A percentile compares a stretch with the other conserved stretches of the same genome.
Conservation (phyloP, 2,113 vertebrate genomes). For the Zosterops borbonicus region DNA sequence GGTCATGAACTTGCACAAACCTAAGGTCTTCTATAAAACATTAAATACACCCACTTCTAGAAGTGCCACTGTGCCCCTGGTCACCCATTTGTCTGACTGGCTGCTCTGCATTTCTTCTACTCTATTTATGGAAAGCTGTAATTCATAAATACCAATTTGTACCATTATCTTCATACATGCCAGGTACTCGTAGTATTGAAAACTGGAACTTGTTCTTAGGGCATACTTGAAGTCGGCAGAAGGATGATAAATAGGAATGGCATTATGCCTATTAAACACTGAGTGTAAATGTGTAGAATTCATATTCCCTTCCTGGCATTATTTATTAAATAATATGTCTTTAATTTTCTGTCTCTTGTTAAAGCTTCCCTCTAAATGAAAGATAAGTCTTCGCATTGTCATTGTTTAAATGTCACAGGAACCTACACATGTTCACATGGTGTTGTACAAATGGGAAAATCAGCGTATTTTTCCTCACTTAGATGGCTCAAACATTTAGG, state of each 20-base stretch:
- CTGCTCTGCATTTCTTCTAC: background rate
- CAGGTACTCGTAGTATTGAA: background rate
- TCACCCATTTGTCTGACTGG: background rate
- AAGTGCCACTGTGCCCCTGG: background rate
- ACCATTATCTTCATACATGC: background rate
- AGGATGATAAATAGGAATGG: background rate
- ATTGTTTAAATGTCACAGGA: background rate
- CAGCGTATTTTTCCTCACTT: background rate
- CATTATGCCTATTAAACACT: background rate
- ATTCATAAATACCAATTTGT: background rate
- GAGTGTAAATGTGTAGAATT: background rate
- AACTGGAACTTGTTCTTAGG: background rate
- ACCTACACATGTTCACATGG: rapidly evolving
- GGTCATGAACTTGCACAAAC: background rate
- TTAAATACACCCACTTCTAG: background rate
- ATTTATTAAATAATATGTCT: background rate
- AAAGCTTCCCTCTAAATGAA: background rate
- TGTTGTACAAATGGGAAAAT: background rate
- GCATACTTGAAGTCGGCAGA: background rate
- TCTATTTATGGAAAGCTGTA: conserved; percentile 19
- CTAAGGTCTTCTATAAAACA: background rate
- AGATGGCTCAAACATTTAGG: background rate
- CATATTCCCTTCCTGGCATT: background rate
- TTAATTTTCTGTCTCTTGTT: background rate
- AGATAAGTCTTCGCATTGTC: background rate